Base-by-base conservation (phyloP, 2,888 invertebrate genomes). In the Synergus umbraculus region DNA sequence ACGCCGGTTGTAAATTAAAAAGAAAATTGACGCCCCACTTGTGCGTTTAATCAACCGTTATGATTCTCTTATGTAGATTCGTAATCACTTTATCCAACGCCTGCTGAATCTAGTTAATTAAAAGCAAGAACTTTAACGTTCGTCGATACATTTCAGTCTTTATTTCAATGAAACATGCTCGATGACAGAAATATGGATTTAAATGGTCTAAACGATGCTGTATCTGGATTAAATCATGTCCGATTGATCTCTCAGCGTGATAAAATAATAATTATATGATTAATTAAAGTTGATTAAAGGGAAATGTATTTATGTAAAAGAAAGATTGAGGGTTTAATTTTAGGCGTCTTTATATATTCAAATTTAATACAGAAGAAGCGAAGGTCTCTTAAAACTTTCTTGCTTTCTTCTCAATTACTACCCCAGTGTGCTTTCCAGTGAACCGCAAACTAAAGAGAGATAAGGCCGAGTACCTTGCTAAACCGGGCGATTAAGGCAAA, bases 21-120 rank as follows among this genome's bases (percentile, higher is more conserved):
- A 65, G 15, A 10, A 18, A 66, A 66, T 66, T 43, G 18, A 66
- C 43, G 66, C 66, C 10, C 60, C 60, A 22, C 60, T 63, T 18
- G 60, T 22, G 10, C 9, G 10, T 22, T 63, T 66, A 66, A 66
- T 66, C 43, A 66, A 66, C 66, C 43, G 66, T 66, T 66, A 66
- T 66, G 41, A 66, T 66, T 63, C 22, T 63, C 22, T 43, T 66
- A 66, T 18, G 64, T 7, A 64, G 37, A 37, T 64, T 66, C 43
- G 44, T 66, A 66, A 66, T 66, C 66, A 18, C 44, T 66, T 66
- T 66, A 66, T 66, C 44, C 43, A 43, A 66, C 66, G 66, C 44
- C 66, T 44, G 66, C 43, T 66, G 43, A 44, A 44, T 66, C 66
- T 66, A 66, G 66, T 66, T 66, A 66, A 66, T 66, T 66, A 66